Evolutionary conservation across 1,140 invertebrate genomes (phyloP).

Genomic region (Tribolium madens): DNA sequence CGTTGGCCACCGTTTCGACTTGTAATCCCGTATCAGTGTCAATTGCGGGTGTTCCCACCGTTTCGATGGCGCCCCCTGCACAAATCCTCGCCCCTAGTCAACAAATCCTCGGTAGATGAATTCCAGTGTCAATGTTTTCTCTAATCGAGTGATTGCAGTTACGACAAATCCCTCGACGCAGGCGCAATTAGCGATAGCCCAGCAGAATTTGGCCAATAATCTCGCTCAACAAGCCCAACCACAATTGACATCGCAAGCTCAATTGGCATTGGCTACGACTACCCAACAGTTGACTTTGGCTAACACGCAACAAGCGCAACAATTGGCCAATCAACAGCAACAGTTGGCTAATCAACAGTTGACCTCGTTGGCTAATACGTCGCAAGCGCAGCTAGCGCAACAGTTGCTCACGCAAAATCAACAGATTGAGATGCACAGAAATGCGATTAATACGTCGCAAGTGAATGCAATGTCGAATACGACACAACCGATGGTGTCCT

Average conservation of each 20-base stretch:
- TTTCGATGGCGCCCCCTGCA: conserved; percentile 72
- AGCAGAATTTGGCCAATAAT: conserved; percentile 61
- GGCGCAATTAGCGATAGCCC: conserved; percentile 61
- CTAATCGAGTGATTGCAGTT: conserved; percentile 53
- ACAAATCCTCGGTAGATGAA: conserved; percentile 62
- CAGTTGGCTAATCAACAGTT: conserved; percentile 55
- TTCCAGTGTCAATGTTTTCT: background rate
- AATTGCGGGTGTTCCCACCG: conserved; percentile 72
- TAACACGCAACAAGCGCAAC: conserved; percentile 57
- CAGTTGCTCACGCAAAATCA: conserved; percentile 63
- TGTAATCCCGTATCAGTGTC: conserved; percentile 67
- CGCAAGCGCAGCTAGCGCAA: conserved; percentile 59
- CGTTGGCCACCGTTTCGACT: conserved; percentile 69
- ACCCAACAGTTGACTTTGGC: conserved; percentile 58
- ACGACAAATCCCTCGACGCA: conserved; percentile 64
- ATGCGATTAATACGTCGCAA: conserved; percentile 65
- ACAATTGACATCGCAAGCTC: conserved; percentile 61
- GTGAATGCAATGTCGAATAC: conserved; percentile 70
- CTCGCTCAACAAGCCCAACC: conserved; percentile 61
- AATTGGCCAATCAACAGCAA: conserved; percentile 54
- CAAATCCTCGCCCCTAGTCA: conserved; percentile 65
- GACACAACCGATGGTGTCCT: conserved; percentile 75
- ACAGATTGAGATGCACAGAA: conserved; percentile 62
- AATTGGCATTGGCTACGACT: conserved; percentile 62
- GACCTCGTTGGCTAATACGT: conserved; percentile 56